Conservation (phyloP, 2,888 invertebrate genomes). For the Sisyra nigra region DNA sequence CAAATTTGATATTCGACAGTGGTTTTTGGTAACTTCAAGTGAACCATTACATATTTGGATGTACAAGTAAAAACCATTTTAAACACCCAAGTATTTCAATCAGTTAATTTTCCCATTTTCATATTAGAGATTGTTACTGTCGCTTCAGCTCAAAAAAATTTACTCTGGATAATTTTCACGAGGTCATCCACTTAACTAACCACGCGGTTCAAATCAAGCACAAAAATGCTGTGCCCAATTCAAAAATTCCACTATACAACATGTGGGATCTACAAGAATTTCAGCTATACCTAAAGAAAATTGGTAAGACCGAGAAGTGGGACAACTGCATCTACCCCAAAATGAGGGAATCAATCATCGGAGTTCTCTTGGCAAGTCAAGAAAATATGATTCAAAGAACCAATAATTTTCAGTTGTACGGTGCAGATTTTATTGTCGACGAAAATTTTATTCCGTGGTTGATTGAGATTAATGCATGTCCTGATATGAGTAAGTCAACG, state of each 20-base stretch:
- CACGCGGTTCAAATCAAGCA: slow-evolving; percentile 75
- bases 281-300: slow-evolving; percentile 38
- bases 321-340: slow-evolving; percentile 62
- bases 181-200: slow-evolving; percentile 76
- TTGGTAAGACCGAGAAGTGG: slow-evolving; percentile 36
- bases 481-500: slow-evolving; percentile 68
- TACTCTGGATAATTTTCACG: slow-evolving; percentile 59
- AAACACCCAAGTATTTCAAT: slow-evolving; percentile 1
- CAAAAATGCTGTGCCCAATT: slow-evolving; percentile 32
- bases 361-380: slow-evolving; percentile 65
- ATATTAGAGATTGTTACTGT: slow-evolving; percentile 54
- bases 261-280: slow-evolving; percentile 75
- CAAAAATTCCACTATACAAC: slow-evolving; percentile 52
- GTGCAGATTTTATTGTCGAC: slow-evolving; percentile 83
- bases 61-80: slow-evolving; percentile 37
- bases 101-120: slow-evolving; percentile 3
- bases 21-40: slow-evolving; percentile 69
- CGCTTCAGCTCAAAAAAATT: slow-evolving; percentile 77
- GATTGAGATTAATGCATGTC: slow-evolving; percentile 85
- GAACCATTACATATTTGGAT: slow-evolving; percentile 71
- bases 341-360: slow-evolving; percentile 67
- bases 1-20: slow-evolving; percentile 84
- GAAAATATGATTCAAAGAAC: slow-evolving; percentile 48
- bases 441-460: slow-evolving; percentile 75
- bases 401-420: slow-evolving; percentile 78